Evolutionary conservation across 2,797 vertebrate genomes (phyloP), one percentile per base, ranked within the genome.

Genomic region (Coccyzus lansbergi): DNA sequence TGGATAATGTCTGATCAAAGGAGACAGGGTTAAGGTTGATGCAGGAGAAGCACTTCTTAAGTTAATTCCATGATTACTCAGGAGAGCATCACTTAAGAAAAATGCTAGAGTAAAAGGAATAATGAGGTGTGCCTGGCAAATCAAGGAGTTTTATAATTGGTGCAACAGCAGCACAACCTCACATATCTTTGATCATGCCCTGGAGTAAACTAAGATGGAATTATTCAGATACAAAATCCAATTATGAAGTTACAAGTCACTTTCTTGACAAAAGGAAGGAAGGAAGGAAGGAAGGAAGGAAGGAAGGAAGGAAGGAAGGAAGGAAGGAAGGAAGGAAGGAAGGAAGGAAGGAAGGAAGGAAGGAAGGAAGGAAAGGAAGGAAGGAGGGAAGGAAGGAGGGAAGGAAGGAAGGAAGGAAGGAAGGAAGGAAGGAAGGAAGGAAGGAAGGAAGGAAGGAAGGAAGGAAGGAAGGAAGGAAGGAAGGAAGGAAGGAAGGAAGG

Each of bases 1-100:
- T 85, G 78, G 58, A 77, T 88, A 88, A 74, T 71, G 60, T 62
- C 56, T 90, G 83, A 90, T 95, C 75, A 93, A 92, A 94, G 78
- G 26, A 90, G 70, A 64, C 25, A 64, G 65, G 29, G 78, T 71
- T 94, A 90, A 88, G 38, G 46, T 36, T 85, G 68, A 53, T 77
- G 53, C 15, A 31, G 75, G 33, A 88, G 78, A 77, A 86, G 65
- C 24, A 48, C 26, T 84, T 33, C 49, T 83, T 59, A 58, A 77
- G 60, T 83, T 87, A 92, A 87, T 95, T 92, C 60, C 7, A 2
- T 85, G 79, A 78, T 87, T 95, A 79, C 60, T 93, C 82, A 75
- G 49, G 69, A 92, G 68, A 95, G 10, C 25, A 58, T 58, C 53
- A 49, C 58, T 94, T 94, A 42, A 94, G 64, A 74, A 90, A 90